Evolutionary conservation across 2,797 vertebrate species (phyloP).

Genomic region (Linurgus olivaceus): DNA sequence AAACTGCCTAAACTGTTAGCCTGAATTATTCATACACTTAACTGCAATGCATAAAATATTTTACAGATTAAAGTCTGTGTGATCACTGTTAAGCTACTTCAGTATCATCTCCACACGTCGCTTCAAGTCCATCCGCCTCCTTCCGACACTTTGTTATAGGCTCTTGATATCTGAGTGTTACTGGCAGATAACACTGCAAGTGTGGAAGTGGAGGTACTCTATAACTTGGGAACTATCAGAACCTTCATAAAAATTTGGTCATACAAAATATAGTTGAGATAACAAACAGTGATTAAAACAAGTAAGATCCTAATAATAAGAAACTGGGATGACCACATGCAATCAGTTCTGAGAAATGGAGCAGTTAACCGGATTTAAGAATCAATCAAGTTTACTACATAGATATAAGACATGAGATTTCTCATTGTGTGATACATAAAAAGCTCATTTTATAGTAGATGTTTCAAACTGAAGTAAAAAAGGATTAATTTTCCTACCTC

Average conservation of each 20-base stretch:
- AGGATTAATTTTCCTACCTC: background rate
- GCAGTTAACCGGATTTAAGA: background rate
- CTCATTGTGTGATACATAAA: background rate
- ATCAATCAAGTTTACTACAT: background rate
- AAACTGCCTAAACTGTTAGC: background rate
- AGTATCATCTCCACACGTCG: fast-evolving
- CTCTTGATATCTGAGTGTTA: background rate
- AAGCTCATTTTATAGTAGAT: background rate
- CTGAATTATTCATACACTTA: background rate
- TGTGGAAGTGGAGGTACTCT: background rate
- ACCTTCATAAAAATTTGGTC: background rate
- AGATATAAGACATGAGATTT: background rate
- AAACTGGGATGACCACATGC: background rate
- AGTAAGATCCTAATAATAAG: background rate
- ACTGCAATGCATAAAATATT: background rate
- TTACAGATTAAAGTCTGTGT: background rate
- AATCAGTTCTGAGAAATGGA: background rate
- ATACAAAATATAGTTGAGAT: background rate
- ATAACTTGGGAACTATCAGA: background rate
- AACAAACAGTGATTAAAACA: background rate
- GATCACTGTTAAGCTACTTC: background rate
- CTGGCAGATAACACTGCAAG: background rate
- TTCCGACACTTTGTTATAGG: background rate
- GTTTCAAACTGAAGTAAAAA: background rate
- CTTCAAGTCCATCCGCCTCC: background rate